Percentiles rank a stretch among this genome's conserved stretches.
Evolutionary conservation across 2,888 invertebrate genomes (phyloP).

Genomic region (Osmoderma eremita): DNA sequence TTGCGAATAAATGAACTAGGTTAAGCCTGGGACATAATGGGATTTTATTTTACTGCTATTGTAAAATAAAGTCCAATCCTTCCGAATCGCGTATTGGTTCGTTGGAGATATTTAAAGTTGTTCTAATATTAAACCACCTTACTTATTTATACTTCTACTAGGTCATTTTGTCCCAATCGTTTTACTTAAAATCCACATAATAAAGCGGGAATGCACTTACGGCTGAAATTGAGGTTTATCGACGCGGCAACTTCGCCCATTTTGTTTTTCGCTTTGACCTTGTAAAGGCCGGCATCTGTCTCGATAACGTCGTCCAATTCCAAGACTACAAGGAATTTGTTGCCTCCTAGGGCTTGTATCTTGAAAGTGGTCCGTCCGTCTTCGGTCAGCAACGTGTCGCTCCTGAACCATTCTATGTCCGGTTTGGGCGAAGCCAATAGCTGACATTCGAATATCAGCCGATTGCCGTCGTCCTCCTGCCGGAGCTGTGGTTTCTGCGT

Average conservation of each 20-base stretch:
- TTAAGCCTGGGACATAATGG: constrained; percentile 17
- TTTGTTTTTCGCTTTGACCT: constrained; percentile 96
- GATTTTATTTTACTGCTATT: constrained; percentile 33
- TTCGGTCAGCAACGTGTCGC: constrained; percentile 84
- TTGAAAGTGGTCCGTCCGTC: constrained; percentile 89
- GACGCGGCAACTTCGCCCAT: constrained; percentile 97
- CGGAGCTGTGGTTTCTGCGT: constrained; percentile 96
- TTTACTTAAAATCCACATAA: constrained; percentile 4
- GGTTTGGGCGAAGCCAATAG: constrained; percentile 88
- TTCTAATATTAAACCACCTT: constrained; percentile 38
- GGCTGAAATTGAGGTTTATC: constrained; percentile 97
- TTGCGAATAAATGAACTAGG: constrained; percentile 31
- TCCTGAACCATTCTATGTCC: constrained; percentile 91
- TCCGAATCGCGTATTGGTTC: background rate
- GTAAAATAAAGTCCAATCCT: constrained; percentile 38
- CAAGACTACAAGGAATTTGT: constrained; percentile 90
- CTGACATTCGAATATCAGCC: constrained; percentile 94
- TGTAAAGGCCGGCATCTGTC: constrained; percentile 95
- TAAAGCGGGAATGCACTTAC: constrained; percentile 73
- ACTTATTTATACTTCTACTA: constrained; percentile 22
- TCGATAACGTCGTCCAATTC: constrained; percentile 96
- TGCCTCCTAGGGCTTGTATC: constrained; percentile 84
- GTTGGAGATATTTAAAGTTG: constrained; percentile 27
- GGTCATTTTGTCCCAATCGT: constrained; percentile 5
- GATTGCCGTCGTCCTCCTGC: constrained; percentile 96